Conservation (phyloP, 2,888 invertebrate genomes). For the Hydrotaea diabolus region DNA sequence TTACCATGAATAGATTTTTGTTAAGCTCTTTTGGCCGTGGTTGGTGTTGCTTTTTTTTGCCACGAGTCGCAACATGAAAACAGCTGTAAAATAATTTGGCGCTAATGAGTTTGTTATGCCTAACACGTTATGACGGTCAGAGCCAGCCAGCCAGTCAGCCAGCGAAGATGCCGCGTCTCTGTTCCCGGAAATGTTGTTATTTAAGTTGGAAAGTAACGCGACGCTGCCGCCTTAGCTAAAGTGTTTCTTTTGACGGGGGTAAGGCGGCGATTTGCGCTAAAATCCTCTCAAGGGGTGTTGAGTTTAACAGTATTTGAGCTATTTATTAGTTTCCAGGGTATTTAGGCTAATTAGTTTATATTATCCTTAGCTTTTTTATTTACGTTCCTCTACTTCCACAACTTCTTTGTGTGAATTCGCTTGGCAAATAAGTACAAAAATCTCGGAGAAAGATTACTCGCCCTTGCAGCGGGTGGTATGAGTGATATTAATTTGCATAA, state of each 20-base stretch:
- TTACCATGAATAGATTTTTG: conserved; percentile 24
- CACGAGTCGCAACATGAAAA: conserved; percentile 35
- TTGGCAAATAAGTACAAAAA: neutral
- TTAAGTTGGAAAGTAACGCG: neutral
- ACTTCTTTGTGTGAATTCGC: neutral
- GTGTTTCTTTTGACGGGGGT: neutral
- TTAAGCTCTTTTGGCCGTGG: neutral
- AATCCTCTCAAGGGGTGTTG: conserved; percentile 18
- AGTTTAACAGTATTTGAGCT: conserved; percentile 28
- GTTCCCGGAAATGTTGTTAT: conserved; percentile 38
- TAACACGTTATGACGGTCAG: conserved; percentile 48
- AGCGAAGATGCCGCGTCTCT: neutral
- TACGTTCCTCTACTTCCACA: neutral
- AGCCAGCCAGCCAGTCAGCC: neutral
- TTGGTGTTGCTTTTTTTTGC: neutral
- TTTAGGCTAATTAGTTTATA: conserved; percentile 58
- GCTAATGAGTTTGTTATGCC: conserved; percentile 59
- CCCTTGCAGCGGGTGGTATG: neutral
- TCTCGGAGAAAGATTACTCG: neutral
- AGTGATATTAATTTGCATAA: conserved; percentile 26
- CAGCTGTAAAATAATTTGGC: conserved; percentile 58
- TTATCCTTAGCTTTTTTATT: conserved; percentile 12
- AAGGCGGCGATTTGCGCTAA: neutral
- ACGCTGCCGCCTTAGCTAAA: neutral
- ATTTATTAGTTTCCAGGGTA: conserved; percentile 46